A percentile compares a stretch with the other conserved stretches of the same genome.
Evolutionary conservation across 1,140 invertebrate genomes (phyloP).

Genomic region (Drosophila funebris): DNA sequence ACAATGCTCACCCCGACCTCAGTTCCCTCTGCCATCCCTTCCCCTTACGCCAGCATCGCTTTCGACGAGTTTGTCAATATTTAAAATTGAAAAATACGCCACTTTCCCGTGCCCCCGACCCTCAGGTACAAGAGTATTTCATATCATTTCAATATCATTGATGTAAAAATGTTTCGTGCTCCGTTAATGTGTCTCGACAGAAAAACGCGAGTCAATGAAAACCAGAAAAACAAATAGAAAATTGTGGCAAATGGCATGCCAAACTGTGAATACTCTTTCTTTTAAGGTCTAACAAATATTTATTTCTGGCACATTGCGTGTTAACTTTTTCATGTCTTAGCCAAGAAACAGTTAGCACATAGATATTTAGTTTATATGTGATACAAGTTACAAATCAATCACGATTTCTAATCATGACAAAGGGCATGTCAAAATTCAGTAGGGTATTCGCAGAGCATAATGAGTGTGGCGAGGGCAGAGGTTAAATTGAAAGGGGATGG

Average conservation of each 20-base stretch:
- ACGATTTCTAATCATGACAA: too few species aligned
- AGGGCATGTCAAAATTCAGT: not conserved
- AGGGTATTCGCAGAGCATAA: not conserved
- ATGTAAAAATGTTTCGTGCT: constrained; percentile 57
- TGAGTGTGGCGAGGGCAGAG: not conserved
- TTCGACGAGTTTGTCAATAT: constrained; percentile 65
- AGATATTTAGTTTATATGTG: too few species aligned
- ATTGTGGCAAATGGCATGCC: not conserved
- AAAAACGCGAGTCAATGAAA: constrained; percentile 67
- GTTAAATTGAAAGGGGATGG: not conserved
- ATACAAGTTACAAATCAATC: too few species aligned
- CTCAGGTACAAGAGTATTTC: constrained; percentile 51
- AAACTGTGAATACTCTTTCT: constrained; percentile 12
- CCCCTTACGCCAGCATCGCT: not conserved
- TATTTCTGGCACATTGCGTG: not conserved
- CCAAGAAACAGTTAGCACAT: too few species aligned
- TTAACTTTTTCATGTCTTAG: too few species aligned
- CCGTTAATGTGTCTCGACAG: constrained; percentile 50
- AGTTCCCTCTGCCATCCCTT: not conserved
- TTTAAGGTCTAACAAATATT: too few species aligned
- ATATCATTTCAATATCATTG: constrained; percentile 80
- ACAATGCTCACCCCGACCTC: not conserved
- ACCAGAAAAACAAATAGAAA: constrained; percentile 32
- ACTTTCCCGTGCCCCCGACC: not conserved
- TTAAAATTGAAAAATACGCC: constrained; percentile 80